Percentiles rank a stretch among this genome's conserved stretches.
phyloP scores from a whole-genome alignment of 2,113 vertebrate genomes.

The Bagarius yarrelli region DNA sequence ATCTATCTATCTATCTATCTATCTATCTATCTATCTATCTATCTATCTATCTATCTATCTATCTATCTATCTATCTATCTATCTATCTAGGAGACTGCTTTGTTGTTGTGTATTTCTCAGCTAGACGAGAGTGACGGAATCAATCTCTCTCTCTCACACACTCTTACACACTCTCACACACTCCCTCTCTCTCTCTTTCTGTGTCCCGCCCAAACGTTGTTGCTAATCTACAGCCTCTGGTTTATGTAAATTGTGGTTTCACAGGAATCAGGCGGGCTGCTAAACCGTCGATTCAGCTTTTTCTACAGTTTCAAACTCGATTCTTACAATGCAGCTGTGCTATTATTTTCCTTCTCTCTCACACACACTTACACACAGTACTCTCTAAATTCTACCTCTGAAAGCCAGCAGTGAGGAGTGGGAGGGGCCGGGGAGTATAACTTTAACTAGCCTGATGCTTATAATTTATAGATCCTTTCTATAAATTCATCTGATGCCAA shows the following conservation, averaged over 20 bases:
- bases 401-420: slow-evolving; percentile 56
- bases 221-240: slow-evolving; percentile 35
- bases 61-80: too few species aligned
- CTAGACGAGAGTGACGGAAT: slow-evolving; percentile 9
- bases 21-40: too few species aligned
- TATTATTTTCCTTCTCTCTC: neutral
- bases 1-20: too few species aligned
- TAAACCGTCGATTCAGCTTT: slow-evolving; percentile 37
- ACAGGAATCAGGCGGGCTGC: slow-evolving; percentile 18
- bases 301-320: slow-evolving; percentile 16
- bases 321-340: slow-evolving; percentile 20
- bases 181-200: neutral
- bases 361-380: neutral
- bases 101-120: neutral
- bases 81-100: neutral
- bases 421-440: slow-evolving; percentile 40
- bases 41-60: too few species aligned
- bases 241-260: slow-evolving; percentile 39
- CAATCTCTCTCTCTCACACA: neutral
- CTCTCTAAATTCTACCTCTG: slow-evolving; percentile 37
- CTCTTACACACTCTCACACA: slow-evolving; percentile 8
- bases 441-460: neutral
- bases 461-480: neutral
- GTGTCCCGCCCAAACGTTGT: neutral
- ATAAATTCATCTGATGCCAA: neutral